These are phyloP conservation scores for Tarsius wallacei DNA, from an alignment of 2,797 vertebrate genomes.

Conservation along the genomic window DNA sequence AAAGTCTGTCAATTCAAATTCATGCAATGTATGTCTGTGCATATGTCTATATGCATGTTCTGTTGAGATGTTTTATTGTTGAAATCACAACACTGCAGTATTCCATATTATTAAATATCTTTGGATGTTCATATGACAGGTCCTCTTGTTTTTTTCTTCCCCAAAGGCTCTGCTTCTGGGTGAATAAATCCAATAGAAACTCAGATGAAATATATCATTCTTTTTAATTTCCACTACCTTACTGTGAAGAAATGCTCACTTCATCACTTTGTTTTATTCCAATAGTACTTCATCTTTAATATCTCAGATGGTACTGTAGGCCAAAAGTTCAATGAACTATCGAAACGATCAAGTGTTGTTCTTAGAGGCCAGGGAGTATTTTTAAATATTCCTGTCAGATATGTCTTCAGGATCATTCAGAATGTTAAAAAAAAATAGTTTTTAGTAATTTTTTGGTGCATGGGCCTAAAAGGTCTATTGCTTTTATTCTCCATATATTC, in stretches of 20 bases:
- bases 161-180: not conserved
- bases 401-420: not conserved
- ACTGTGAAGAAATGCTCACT: not conserved
- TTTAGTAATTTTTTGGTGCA: not conserved
- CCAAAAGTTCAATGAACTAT: not conserved
- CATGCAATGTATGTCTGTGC: too few species aligned
- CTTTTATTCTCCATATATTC: not conserved
- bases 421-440: not conserved
- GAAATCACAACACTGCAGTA: not conserved
- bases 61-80: not conserved
- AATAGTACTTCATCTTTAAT: not conserved
- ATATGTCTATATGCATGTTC: not conserved
- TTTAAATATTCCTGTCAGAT: not conserved
- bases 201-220: not conserved
- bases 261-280: not conserved
- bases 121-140: not conserved
- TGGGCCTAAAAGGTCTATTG: not conserved
- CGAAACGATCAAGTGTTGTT: not conserved
- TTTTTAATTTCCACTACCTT: not conserved
- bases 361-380: not conserved
- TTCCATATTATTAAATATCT: not conserved
- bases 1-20: not conserved
- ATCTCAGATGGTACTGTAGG: not conserved
- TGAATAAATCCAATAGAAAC: not conserved
- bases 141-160: not conserved